These are phyloP conservation scores for Monochamus alternatus DNA, from an alignment of 2,888 invertebrate genomes.

Conservation along the genomic window DNA sequence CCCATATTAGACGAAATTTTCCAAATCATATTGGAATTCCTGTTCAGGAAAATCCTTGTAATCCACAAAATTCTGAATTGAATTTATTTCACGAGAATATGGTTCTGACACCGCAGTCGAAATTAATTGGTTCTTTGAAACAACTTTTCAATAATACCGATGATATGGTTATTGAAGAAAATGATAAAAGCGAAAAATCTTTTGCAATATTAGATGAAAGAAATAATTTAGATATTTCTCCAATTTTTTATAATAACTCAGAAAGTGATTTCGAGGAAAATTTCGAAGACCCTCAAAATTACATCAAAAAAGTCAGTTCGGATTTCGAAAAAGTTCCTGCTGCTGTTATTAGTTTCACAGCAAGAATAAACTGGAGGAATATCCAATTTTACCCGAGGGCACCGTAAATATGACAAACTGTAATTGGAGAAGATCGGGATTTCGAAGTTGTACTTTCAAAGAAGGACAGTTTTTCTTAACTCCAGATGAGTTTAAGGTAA, in stretches of 20 bases:
- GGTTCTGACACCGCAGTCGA: not conserved
- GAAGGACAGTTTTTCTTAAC: slow-evolving; percentile 20
- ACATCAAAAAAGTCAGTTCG: slow-evolving; percentile 12
- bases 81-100: not conserved
- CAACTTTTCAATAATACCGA: not conserved
- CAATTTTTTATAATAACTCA: not conserved
- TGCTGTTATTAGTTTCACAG: not conserved
- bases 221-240: not conserved
- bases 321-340: not conserved
- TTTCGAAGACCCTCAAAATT: not conserved
- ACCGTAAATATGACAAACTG: slow-evolving; percentile 14
- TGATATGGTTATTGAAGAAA: not conserved
- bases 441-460: slow-evolving; percentile 14
- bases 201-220: not conserved
- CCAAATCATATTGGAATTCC: too few species aligned
- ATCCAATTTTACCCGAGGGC: slow-evolving; percentile 1
- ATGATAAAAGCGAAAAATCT: not conserved
- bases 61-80: too few species aligned
- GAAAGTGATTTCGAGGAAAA: slow-evolving; percentile 1
- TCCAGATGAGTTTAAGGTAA: slow-evolving; percentile 12
- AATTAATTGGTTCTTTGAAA: not conserved
- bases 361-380: not conserved
- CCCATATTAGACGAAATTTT: not conserved
- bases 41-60: too few species aligned
- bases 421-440: not conserved